Evolutionary conservation across 2,888 invertebrate species (phyloP).

Genomic region (Rhagium mordax): DNA sequence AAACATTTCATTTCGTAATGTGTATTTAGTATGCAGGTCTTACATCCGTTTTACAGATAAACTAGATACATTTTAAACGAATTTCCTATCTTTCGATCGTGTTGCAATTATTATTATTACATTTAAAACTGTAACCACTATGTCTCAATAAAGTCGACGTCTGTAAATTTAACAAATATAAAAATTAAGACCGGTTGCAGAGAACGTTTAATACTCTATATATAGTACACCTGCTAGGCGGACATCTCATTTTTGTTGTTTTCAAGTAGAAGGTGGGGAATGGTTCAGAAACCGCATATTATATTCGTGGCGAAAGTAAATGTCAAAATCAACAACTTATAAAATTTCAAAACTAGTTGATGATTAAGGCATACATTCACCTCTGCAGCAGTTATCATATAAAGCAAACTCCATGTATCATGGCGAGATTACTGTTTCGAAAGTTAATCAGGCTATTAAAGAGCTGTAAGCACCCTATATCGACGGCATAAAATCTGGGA

Average conservation of each 20-base stretch:
- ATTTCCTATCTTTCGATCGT: background rate
- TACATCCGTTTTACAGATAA: background rate
- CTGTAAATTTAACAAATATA: background rate
- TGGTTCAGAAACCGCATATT: background rate
- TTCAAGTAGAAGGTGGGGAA: background rate
- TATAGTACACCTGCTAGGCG: background rate
- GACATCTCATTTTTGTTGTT: background rate
- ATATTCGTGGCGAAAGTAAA: too few relatives aligned
- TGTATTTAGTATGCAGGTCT: background rate
- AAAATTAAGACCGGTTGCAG: background rate
- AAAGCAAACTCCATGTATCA: too few relatives aligned
- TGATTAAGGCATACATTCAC: too few relatives aligned
- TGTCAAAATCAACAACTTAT: too few relatives aligned
- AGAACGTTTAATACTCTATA: background rate
- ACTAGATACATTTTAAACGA: slow-evolving; percentile 4
- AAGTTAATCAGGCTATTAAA: too few relatives aligned
- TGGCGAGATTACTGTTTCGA: too few relatives aligned
- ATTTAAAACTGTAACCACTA: background rate
- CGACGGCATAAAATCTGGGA: too few relatives aligned
- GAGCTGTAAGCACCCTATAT: too few relatives aligned
- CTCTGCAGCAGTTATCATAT: too few relatives aligned
- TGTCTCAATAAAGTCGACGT: background rate
- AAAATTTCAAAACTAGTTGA: too few relatives aligned
- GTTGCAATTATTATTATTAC: background rate
- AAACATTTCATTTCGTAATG: background rate